These are phyloP conservation scores for Sebastes wilsoni DNA, from an alignment of 2,797 vertebrate genomes.

Conservation along the genomic window DNA sequence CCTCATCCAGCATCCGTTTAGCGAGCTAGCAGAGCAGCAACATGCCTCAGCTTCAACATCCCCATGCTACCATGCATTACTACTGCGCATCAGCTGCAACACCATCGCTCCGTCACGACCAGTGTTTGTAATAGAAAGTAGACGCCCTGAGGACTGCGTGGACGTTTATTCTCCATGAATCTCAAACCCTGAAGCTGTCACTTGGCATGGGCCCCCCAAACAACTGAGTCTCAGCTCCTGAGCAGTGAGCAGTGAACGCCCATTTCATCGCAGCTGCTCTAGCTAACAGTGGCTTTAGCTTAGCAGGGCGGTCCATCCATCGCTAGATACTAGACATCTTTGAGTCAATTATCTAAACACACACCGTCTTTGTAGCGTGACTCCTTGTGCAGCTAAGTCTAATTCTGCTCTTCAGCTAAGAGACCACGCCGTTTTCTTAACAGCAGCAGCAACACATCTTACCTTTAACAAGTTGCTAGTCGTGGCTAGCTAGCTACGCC, in stretches of 20 bases:
- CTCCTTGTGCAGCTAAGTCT: neutral
- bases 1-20: conserved; percentile 18
- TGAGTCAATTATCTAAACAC: neutral
- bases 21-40: conserved; percentile 36
- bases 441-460: conserved; percentile 51
- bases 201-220: conserved; percentile 34
- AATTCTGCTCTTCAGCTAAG: neutral
- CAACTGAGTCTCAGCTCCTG: conserved; percentile 21
- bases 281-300: conserved; percentile 58
- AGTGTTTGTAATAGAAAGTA: neutral
- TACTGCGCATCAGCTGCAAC: conserved; percentile 22
- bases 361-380: accelerated
- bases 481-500: conserved; percentile 74
- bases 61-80: conserved; percentile 15
- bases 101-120: neutral
- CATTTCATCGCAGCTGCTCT: conserved; percentile 74
- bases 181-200: conserved; percentile 3
- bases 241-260: conserved; percentile 72
- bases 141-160: neutral
- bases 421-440: neutral
- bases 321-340: neutral
- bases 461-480: conserved; percentile 79
- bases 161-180: neutral
- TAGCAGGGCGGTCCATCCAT: conserved; percentile 61
- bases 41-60: conserved; percentile 26